Conservation (phyloP, 2,797 vertebrate genomes). For the Coracias cyanogaster region DNA sequence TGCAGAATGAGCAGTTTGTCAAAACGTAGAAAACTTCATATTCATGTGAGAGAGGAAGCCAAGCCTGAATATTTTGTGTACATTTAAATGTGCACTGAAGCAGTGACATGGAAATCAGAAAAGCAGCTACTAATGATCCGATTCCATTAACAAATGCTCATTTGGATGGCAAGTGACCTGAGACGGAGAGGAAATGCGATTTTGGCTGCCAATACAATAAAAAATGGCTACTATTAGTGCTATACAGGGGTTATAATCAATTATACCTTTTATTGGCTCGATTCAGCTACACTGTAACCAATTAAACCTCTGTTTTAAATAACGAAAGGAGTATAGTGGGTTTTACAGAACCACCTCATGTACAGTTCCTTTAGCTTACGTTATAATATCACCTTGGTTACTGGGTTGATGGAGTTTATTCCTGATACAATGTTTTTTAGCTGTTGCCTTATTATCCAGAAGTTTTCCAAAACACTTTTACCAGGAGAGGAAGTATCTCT, state of each 20-base stretch:
- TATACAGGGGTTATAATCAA: slow-evolving; percentile 69
- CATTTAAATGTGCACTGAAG: slow-evolving; percentile 60
- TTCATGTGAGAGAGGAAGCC: slow-evolving; percentile 19
- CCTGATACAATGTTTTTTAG: slow-evolving; percentile 9
- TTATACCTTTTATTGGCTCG: slow-evolving; percentile 77
- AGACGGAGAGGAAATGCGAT: slow-evolving; percentile 73
- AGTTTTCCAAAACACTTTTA: slow-evolving; percentile 24
- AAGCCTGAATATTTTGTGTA: slow-evolving; percentile 10
- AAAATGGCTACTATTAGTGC: slow-evolving; percentile 70
- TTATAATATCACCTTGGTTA: slow-evolving; percentile 56
- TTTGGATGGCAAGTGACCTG: slow-evolving; percentile 76
- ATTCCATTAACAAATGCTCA: slow-evolving; percentile 76
- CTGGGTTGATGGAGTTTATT: slow-evolving; percentile 8
- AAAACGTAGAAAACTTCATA: slow-evolving; percentile 46
- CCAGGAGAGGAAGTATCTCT: neutral
- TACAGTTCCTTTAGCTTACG: neutral
- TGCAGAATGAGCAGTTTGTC: slow-evolving; percentile 57
- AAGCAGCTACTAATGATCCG: slow-evolving; percentile 73
- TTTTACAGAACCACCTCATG: slow-evolving; percentile 46
- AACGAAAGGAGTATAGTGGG: slow-evolving; percentile 38
- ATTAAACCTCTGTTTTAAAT: slow-evolving; percentile 70
- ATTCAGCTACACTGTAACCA: slow-evolving; percentile 56
- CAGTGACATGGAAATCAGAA: slow-evolving; percentile 62
- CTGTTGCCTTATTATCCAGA: slow-evolving; percentile 30
- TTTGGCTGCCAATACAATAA: slow-evolving; percentile 75